phyloP scores from a whole-genome alignment of 2,888 invertebrate genomes.

The Lottia scabra region DNA sequence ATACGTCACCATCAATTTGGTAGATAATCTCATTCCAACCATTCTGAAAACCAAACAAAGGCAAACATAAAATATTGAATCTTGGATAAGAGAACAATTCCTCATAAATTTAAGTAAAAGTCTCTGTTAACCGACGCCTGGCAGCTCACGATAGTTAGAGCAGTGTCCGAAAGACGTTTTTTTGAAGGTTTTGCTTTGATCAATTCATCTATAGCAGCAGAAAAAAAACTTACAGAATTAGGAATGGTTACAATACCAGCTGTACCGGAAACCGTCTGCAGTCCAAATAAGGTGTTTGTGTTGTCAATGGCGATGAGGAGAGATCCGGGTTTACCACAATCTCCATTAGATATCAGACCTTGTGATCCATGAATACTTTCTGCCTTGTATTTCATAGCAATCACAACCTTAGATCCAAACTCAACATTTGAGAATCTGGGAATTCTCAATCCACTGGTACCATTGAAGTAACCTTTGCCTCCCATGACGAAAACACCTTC shows the following conservation, averaged over 20 bases:
- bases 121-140: too few species aligned
- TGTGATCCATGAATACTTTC: neutral
- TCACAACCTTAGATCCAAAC: conserved; percentile 35
- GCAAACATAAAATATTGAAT: too few species aligned
- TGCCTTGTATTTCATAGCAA: conserved; percentile 36
- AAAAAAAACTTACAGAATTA: neutral
- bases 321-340: conserved; percentile 36
- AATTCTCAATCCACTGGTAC: conserved; percentile 36
- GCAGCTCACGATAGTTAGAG: too few species aligned
- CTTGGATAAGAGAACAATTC: too few species aligned
- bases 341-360: conserved; percentile 41
- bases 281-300: conserved; percentile 28
- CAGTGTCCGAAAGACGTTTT: too few species aligned
- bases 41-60: neutral
- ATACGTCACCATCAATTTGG: conserved; percentile 33
- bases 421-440: conserved; percentile 42
- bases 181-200: too few species aligned
- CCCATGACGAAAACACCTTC: conserved; percentile 32
- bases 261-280: conserved; percentile 20
- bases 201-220: too few species aligned
- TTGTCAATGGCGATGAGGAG: conserved; percentile 34
- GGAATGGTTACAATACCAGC: neutral
- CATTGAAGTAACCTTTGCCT: conserved; percentile 39
- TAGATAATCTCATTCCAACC: conserved; percentile 52
- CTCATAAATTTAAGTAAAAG: too few species aligned